Percentiles rank a stretch among this genome's conserved stretches.
These are phyloP conservation scores for Xanthia togata DNA, from an alignment of 2,888 invertebrate species.

Conservation along the genomic window DNA sequence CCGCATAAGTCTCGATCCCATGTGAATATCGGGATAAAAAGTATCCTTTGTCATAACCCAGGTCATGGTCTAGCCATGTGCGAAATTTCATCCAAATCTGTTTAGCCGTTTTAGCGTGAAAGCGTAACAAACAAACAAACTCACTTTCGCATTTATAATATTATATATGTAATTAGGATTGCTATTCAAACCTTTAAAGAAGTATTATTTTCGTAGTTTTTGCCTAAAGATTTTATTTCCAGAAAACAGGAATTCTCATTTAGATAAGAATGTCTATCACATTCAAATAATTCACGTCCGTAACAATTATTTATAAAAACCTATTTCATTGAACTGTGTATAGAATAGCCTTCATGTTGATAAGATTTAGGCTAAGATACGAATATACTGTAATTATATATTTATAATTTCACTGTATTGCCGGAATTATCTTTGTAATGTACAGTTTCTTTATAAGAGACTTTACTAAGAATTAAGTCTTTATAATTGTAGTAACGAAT, in stretches of 20 bases:
- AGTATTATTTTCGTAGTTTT: background rate
- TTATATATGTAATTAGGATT: too few relatives aligned
- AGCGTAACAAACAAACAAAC: too few relatives aligned
- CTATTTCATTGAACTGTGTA: constrained; percentile 68
- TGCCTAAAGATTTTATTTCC: background rate
- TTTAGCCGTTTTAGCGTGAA: too few relatives aligned
- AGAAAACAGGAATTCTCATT: background rate
- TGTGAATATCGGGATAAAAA: too few relatives aligned
- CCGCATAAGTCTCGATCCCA: too few relatives aligned
- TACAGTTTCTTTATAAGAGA: constrained; percentile 69
- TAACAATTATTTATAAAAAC: constrained; percentile 24
- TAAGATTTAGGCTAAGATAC: constrained; percentile 58
- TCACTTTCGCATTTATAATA: too few relatives aligned
- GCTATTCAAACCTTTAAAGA: background rate
- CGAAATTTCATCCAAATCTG: too few relatives aligned
- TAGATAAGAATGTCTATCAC: background rate
- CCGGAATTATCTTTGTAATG: constrained; percentile 68
- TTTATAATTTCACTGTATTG: constrained; percentile 58
- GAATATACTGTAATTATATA: constrained; percentile 60
- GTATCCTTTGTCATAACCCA: too few relatives aligned
- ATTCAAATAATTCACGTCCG: constrained; percentile 37
- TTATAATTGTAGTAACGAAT: background rate
- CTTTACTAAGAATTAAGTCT: constrained; percentile 4
- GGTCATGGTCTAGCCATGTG: too few relatives aligned
- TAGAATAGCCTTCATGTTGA: constrained; percentile 65